phyloP scores from a whole-genome alignment of 2,888 invertebrate genomes.

The Acanthosepion lycidas region DNA sequence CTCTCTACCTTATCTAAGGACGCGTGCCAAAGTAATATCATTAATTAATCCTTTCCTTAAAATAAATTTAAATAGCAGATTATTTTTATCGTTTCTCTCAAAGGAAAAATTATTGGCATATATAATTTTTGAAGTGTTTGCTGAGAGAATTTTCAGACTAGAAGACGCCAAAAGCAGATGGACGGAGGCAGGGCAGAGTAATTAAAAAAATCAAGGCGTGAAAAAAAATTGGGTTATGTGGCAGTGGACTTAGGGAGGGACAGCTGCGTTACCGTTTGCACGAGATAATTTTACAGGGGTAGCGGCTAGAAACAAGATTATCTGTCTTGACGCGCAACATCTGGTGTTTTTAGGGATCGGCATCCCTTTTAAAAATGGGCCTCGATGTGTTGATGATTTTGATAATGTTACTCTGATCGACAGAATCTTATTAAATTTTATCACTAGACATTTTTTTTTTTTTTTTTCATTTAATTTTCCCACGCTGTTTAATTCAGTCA shows the following conservation, averaged over 20 bases:
- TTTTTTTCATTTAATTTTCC: neutral
- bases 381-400: neutral
- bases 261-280: neutral
- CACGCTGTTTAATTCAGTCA: neutral
- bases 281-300: neutral
- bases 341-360: neutral
- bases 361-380: neutral
- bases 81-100: neutral
- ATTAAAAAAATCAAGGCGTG: constrained; percentile 23
- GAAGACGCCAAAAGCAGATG: neutral
- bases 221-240: neutral
- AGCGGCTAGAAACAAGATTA: neutral
- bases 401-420: neutral
- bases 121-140: neutral
- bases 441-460: neutral
- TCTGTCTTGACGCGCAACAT: neutral
- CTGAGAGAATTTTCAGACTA: neutral
- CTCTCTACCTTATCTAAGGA: too few relatives aligned
- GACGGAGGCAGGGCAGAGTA: neutral
- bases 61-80: neutral
- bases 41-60: neutral
- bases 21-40: too few relatives aligned
- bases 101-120: neutral
- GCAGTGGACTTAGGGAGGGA: neutral
- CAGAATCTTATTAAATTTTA: neutral